Conservation (phyloP, 2,888 invertebrate species). For the Clostera curtula region DNA sequence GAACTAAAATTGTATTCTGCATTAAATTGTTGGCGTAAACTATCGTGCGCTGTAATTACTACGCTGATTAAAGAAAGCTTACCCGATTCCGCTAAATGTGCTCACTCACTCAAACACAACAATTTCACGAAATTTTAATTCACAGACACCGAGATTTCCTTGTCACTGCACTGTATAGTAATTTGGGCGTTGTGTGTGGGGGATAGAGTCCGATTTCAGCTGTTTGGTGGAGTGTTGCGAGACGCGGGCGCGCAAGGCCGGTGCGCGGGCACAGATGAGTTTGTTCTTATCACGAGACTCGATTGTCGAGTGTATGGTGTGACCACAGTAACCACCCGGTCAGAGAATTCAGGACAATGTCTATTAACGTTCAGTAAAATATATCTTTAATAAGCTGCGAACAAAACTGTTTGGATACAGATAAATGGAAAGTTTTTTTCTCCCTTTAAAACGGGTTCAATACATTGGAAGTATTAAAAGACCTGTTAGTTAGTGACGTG, state of each 20-base stretch:
- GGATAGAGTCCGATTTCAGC: constrained; percentile 11
- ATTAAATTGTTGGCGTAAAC: background rate
- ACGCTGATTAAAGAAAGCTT: constrained; percentile 18
- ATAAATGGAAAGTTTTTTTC: too few relatives aligned
- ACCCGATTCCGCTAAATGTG: constrained; percentile 8
- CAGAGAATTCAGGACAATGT: too few relatives aligned
- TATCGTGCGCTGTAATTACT: too few relatives aligned
- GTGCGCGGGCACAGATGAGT: constrained; percentile 54
- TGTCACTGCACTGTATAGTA: constrained; percentile 15
- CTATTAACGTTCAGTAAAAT: too few relatives aligned
- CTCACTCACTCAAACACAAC: constrained; percentile 9
- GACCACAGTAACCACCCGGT: constrained; percentile 18
- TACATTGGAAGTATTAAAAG: too few relatives aligned
- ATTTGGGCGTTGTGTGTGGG: constrained; percentile 12
- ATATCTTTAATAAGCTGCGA: too few relatives aligned
- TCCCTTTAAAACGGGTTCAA: too few relatives aligned
- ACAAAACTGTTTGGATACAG: too few relatives aligned
- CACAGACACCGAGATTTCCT: constrained; percentile 16
- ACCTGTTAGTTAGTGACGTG: too few relatives aligned
- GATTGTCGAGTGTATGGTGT: constrained; percentile 2
- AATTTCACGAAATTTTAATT: constrained; percentile 19
- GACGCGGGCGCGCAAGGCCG: constrained; percentile 51
- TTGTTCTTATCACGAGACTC: constrained; percentile 54
- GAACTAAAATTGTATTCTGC: too few relatives aligned
- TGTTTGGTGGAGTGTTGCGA: constrained; percentile 5